Evolutionary conservation across 2,888 invertebrate species (phyloP).

Genomic region (Drosophila longiperda): DNA sequence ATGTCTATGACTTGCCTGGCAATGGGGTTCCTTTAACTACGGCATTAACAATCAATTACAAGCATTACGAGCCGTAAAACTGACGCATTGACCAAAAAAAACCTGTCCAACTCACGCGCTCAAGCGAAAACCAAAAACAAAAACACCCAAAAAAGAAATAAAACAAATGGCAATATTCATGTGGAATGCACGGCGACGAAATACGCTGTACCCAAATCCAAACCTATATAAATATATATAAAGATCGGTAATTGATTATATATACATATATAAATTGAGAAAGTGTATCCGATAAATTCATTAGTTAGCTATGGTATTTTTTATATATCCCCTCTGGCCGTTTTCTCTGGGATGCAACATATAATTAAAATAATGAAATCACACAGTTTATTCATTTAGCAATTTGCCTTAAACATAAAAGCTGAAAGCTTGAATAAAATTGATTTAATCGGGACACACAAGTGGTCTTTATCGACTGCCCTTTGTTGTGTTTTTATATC

Average conservation of each 20-base stretch:
- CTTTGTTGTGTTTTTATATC: not conserved
- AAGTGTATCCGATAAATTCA: not conserved
- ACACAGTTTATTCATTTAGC: not conserved
- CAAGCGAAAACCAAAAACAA: constrained; percentile 1
- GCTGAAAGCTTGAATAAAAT: constrained; percentile 5
- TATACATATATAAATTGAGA: not conserved
- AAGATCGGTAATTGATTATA: not conserved
- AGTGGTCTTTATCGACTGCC: not conserved
- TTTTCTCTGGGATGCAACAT: not conserved
- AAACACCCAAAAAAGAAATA: not conserved
- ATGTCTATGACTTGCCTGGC: constrained; percentile 9
- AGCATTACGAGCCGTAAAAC: constrained; percentile 71
- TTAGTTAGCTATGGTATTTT: not conserved
- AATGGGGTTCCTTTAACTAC: constrained; percentile 60
- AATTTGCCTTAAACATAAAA: constrained; percentile 10
- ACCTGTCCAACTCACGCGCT: constrained; percentile 15
- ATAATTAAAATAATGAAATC: not conserved
- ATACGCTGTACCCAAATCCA: not conserved
- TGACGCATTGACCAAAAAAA: constrained; percentile 66
- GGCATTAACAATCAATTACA: constrained; percentile 72
- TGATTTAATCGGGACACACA: constrained; percentile 6
- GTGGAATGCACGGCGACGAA: not conserved
- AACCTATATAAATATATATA: not conserved
- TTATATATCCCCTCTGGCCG: not conserved
- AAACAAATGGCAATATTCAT: not conserved